Evolutionary conservation across 2,888 invertebrate species (phyloP).

Genomic region (Xanthia togata): DNA sequence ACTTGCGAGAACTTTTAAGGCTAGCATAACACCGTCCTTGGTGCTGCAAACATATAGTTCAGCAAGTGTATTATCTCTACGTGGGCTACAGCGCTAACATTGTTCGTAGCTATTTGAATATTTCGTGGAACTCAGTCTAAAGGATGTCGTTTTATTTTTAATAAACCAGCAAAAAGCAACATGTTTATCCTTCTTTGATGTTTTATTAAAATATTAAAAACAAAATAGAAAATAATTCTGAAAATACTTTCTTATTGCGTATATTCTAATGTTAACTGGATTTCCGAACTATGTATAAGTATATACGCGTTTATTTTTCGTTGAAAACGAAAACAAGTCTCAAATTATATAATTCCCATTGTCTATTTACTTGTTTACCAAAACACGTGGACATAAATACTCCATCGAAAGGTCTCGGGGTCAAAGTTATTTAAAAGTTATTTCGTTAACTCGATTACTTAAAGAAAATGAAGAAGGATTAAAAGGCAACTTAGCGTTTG

Average conservation of each 20-base stretch:
- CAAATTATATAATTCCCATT: slow-evolving; percentile 12
- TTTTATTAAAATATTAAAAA: slow-evolving; percentile 25
- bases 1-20: slow-evolving; percentile 70
- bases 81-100: slow-evolving; percentile 27
- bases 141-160: slow-evolving; percentile 26
- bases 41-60: slow-evolving; percentile 56
- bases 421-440: slow-evolving; percentile 62
- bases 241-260: background rate
- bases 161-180: slow-evolving; percentile 23
- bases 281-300: no score
- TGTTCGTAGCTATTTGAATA: slow-evolving; percentile 55
- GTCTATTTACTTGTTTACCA: slow-evolving; percentile 37
- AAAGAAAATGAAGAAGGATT: slow-evolving; percentile 62
- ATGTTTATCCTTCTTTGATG: slow-evolving; percentile 16
- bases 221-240: slow-evolving; percentile 17
- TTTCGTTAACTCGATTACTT: slow-evolving; percentile 59
- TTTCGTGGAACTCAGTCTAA: slow-evolving; percentile 16
- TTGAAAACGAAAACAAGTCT: background rate
- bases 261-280: background rate
- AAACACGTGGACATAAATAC: slow-evolving; percentile 36
- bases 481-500: slow-evolving; percentile 59
- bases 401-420: slow-evolving; percentile 40
- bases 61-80: slow-evolving; percentile 56
- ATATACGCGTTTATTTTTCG: background rate
- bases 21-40: slow-evolving; percentile 56